phyloP scores from a whole-genome alignment of 2,113 vertebrate genomes.

The Glaucidium brasilianum region DNA sequence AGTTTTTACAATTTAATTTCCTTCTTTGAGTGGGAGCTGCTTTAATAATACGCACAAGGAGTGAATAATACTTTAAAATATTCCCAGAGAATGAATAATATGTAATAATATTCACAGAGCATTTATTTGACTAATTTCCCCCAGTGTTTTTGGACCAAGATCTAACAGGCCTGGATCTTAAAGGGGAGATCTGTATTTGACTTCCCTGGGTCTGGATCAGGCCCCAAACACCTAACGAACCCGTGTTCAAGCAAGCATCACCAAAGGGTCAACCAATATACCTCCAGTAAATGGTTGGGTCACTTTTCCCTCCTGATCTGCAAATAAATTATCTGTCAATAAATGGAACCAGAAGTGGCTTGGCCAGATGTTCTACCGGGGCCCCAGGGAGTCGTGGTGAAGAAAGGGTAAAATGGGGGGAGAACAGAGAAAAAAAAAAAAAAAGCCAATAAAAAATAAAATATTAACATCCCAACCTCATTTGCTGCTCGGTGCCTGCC shows the following conservation, averaged over 20 bases:
- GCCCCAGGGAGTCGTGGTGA: neutral
- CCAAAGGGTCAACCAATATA: neutral
- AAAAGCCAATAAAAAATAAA: neutral
- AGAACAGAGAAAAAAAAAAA: rapidly evolving
- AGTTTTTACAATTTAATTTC: neutral
- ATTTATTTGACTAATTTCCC: slow-evolving; percentile 29
- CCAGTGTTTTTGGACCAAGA: slow-evolving; percentile 7
- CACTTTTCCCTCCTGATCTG: neutral
- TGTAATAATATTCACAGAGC: neutral
- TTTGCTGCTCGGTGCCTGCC: neutral
- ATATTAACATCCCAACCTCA: neutral
- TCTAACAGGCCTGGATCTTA: neutral
- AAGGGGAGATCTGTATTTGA: neutral
- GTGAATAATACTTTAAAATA: slow-evolving; percentile 3
- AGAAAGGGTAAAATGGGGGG: neutral
- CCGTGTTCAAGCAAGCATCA: neutral
- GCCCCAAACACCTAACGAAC: neutral
- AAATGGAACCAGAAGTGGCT: slow-evolving; percentile 20
- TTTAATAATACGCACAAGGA: neutral
- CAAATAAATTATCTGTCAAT: slow-evolving; percentile 22
- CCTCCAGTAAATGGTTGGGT: neutral
- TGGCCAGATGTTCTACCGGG: neutral
- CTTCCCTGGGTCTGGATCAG: neutral
- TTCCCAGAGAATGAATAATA: slow-evolving; percentile 16
- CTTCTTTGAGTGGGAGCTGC: neutral